phyloP scores from a whole-genome alignment of 2,888 invertebrate genomes.

The Ceriagrion tenellum region DNA sequence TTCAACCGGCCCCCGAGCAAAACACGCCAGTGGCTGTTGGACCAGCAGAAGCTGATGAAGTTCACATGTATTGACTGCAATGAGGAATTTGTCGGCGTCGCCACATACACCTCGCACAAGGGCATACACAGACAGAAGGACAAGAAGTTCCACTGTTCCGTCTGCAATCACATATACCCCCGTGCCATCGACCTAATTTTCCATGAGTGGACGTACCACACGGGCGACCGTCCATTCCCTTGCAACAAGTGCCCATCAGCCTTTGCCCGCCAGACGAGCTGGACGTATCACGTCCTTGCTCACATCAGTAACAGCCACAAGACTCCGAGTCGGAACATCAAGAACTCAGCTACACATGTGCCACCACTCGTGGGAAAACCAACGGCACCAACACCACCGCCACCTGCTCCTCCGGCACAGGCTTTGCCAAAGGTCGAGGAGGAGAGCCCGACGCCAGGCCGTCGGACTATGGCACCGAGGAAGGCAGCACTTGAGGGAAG shows the following conservation, averaged over 20 bases:
- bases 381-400: neutral
- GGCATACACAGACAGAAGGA: slow-evolving; percentile 37
- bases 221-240: slow-evolving; percentile 44
- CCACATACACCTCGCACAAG: slow-evolving; percentile 20
- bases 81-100: slow-evolving; percentile 23
- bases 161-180: slow-evolving; percentile 46
- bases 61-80: slow-evolving; percentile 39
- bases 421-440: neutral
- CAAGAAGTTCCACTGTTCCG: slow-evolving; percentile 51
- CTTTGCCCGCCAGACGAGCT: slow-evolving; percentile 49
- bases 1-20: slow-evolving; percentile 23
- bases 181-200: slow-evolving; percentile 34
- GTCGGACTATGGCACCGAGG: slow-evolving; percentile 51
- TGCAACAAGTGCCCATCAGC: slow-evolving; percentile 47
- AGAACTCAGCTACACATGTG: neutral
- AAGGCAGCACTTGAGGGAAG: slow-evolving; percentile 46
- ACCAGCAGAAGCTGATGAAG: slow-evolving; percentile 41
- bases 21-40: slow-evolving; percentile 44
- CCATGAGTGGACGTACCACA: slow-evolving; percentile 58
- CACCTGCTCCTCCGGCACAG: neutral
- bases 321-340: neutral
- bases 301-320: slow-evolving; percentile 32
- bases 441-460: neutral
- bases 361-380: neutral
- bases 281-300: slow-evolving; percentile 41